Evolutionary conservation across 1,140 invertebrate species (phyloP).

Genomic region (Drosophila bocqueti): DNA sequence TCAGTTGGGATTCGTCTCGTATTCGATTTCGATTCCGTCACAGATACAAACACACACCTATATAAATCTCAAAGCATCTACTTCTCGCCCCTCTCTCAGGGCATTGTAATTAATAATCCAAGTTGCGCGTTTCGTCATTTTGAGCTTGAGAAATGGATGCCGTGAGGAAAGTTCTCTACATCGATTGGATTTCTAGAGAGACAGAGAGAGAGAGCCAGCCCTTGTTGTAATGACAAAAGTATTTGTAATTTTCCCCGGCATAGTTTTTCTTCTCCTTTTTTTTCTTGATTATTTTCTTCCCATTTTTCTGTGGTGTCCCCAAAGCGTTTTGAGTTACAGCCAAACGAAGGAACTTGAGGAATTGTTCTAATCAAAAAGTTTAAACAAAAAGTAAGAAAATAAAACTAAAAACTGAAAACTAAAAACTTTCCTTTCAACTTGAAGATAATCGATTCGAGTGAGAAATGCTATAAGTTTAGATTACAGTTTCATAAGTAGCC

Average conservation of each 20-base stretch:
- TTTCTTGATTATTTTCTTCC: conserved; percentile 9
- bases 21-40: conserved; percentile 70
- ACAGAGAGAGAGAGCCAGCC: background rate
- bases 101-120: conserved; percentile 82
- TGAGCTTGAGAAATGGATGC: conserved; percentile 79
- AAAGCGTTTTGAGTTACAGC: conserved; percentile 62
- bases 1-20: conserved; percentile 41
- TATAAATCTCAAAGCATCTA: conserved; percentile 59
- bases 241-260: conserved; percentile 75
- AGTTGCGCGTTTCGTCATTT: conserved; percentile 76
- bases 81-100: conserved; percentile 14
- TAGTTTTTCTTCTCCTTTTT: conserved; percentile 20
- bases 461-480: conserved; percentile 25
- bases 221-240: conserved; percentile 67
- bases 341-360: conserved; percentile 53
- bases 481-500: conserved; percentile 45
- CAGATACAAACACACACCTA: conserved; percentile 10
- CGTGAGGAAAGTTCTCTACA: conserved; percentile 62
- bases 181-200: conserved; percentile 32
- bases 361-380: conserved; percentile 80
- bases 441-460: conserved; percentile 59
- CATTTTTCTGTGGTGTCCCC: conserved; percentile 43
- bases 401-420: conserved; percentile 5
- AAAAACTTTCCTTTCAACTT: conserved; percentile 64
- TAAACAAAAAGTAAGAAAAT: conserved; percentile 47